Base-by-base conservation (phyloP, 2,113 vertebrate genomes). In the Rallus limicola region DNA sequence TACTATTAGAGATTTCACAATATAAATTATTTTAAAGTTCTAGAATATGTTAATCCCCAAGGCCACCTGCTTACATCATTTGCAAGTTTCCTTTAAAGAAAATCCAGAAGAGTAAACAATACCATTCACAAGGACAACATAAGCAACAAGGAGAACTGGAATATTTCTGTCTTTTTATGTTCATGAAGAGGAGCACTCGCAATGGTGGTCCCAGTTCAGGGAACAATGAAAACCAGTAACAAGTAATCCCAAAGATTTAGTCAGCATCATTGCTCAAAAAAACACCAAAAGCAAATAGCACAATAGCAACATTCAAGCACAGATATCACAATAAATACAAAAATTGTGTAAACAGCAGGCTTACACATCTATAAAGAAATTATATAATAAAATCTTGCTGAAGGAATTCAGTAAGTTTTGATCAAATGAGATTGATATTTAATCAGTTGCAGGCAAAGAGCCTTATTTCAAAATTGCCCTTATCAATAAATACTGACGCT, bases 401-500 rank as follows among this genome's bases (percentile, higher is more conserved):
- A 82, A 90, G 52, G 29, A 86, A 92, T 78, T 81, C 46, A 1
- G 86, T 83, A 70, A 70, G 52, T 67, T 95, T 92, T 90, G 82
- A 81, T 93, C 76, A 83, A 88, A 92, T 78, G 3, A 94, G 72
- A 90, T 34, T 92, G 79, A 81, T 92, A 83, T 81, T 81, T 95
- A 94, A 83, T 67, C 88, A 93, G 25, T 75, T 77, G 60, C 68
- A 83, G 79, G 13, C 89, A 76, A 88, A 69, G 23, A 88, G 48
- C 26, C 38, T 78, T n/a, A 92, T 93, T 96, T 91, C 77, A 92
- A 76, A 92, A 89, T 75, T 84, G 65, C 38, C 69, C 36, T 95
- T 95, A 82, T 91, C 83, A 89, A 79, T 64, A 86, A 93, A 85
- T 44, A 62, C 33, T 50, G 69, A 76, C 25, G 69, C 13, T 91